These are phyloP conservation scores for Lasioglossum pauxillum DNA, from an alignment of 2,888 invertebrate species.

Conservation along the genomic window DNA sequence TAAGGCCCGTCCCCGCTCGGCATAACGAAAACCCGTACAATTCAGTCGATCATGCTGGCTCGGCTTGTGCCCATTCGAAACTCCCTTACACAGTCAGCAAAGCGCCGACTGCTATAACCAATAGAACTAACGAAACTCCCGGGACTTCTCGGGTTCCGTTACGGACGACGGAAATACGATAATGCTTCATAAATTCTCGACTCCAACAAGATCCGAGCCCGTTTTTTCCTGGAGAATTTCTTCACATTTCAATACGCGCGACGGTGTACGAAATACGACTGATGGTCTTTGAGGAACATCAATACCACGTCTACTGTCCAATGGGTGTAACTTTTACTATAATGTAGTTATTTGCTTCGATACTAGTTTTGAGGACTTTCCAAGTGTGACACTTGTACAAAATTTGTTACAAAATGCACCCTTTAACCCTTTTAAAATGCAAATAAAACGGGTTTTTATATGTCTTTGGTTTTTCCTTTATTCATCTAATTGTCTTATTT, in stretches of 20 bases:
- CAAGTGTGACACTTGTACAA: no score
- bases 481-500: no score
- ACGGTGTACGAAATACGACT: not conserved
- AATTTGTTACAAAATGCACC: no score
- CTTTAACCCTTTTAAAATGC: no score
- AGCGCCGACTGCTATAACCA: slow-evolving; percentile 53
- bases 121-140: slow-evolving; percentile 57
- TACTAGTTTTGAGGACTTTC: no score
- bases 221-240: not conserved
- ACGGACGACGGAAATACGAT: slow-evolving; percentile 47
- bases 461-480: no score
- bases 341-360: no score
- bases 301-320: no score
- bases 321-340: no score
- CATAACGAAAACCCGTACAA: slow-evolving; percentile 46
- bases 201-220: not conserved
- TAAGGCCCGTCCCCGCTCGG: not conserved
- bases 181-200: slow-evolving; percentile 45
- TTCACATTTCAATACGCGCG: not conserved
- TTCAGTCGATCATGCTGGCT: slow-evolving; percentile 46
- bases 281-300: not conserved
- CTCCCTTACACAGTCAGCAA: slow-evolving; percentile 53
- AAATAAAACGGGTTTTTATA: no score
- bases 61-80: slow-evolving; percentile 41
- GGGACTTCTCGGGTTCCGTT: slow-evolving; percentile 52